A percentile compares a stretch with the other conserved stretches of the same genome.
These are phyloP conservation scores for Thereva nobilitata DNA, from an alignment of 2,888 invertebrate genomes.

Conservation along the genomic window DNA sequence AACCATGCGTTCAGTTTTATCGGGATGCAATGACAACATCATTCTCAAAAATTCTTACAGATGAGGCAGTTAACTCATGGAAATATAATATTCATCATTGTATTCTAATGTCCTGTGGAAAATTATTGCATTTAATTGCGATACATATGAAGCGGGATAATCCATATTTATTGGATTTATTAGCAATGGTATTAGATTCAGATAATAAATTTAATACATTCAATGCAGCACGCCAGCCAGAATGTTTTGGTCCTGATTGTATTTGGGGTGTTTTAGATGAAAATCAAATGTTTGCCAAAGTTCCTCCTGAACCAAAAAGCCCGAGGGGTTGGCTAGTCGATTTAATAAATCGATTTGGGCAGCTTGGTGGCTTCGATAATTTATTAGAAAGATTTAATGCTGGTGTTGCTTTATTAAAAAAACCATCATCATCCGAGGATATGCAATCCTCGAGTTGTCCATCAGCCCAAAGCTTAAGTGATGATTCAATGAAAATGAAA, in stretches of 20 bases:
- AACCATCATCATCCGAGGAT: conserved; percentile 59
- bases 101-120: conserved; percentile 90
- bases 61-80: conserved; percentile 98
- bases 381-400: conserved; percentile 81
- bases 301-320: conserved; percentile 76
- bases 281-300: conserved; percentile 65
- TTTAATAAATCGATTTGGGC: conserved; percentile 92
- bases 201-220: conserved; percentile 81
- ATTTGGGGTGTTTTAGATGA: conserved; percentile 67
- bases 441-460: conserved; percentile 44
- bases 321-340: conserved; percentile 96
- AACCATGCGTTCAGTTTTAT: conserved; percentile 92
- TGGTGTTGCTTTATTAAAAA: conserved; percentile 66
- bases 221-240: conserved; percentile 55
- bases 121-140: conserved; percentile 89
- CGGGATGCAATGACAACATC: conserved; percentile 91
- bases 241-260: conserved; percentile 54
- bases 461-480: conserved; percentile 43
- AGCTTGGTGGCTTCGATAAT: conserved; percentile 85
- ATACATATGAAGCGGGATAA: conserved; percentile 88
- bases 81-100: conserved; percentile 95
- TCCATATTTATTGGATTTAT: conserved; percentile 86
- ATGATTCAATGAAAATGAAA: conserved; percentile 43
- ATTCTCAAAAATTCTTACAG: conserved; percentile 94
- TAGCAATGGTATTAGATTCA: conserved; percentile 93